These are phyloP conservation scores for Hanleya hanleyi DNA, from an alignment of 2,888 invertebrate genomes.

Conservation along the genomic window DNA sequence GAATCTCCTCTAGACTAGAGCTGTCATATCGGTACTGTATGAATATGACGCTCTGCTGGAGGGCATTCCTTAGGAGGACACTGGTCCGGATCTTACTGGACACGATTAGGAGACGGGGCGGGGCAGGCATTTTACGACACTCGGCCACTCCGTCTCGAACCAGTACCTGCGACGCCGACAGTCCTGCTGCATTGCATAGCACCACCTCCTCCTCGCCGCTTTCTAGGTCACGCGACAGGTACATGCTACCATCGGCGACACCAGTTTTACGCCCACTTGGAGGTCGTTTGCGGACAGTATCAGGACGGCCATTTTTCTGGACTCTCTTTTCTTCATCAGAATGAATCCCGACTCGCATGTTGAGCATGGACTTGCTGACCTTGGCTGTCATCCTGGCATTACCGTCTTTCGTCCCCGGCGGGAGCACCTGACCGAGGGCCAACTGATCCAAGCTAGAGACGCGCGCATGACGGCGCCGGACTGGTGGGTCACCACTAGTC, in stretches of 20 bases:
- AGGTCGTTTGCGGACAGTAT: background rate
- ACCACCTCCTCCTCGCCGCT: background rate
- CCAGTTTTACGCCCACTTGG: background rate
- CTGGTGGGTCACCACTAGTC: too few relatives aligned
- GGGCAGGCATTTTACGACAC: background rate
- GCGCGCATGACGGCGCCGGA: background rate
- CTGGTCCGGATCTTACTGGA: constrained; percentile 72
- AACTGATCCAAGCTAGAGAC: background rate
- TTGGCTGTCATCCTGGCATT: background rate
- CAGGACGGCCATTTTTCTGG: background rate
- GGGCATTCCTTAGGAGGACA: constrained; percentile 60
- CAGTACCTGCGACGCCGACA: background rate
- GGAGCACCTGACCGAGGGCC: background rate
- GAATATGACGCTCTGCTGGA: constrained; percentile 63
- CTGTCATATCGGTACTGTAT: constrained; percentile 73
- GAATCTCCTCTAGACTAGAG: constrained; percentile 68
- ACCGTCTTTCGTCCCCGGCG: background rate
- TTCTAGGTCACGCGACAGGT: constrained; percentile 5
- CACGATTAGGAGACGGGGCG: constrained; percentile 67
- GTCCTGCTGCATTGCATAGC: background rate
- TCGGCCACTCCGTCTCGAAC: background rate
- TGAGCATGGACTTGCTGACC: constrained; percentile 5
- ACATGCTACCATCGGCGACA: background rate
- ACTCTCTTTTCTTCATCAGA: background rate
- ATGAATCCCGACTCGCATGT: background rate